Evolutionary conservation across 2,113 vertebrate species (phyloP), one percentile per base, ranked within the genome.

Genomic region (Rhinopomastus cyanomelas): DNA sequence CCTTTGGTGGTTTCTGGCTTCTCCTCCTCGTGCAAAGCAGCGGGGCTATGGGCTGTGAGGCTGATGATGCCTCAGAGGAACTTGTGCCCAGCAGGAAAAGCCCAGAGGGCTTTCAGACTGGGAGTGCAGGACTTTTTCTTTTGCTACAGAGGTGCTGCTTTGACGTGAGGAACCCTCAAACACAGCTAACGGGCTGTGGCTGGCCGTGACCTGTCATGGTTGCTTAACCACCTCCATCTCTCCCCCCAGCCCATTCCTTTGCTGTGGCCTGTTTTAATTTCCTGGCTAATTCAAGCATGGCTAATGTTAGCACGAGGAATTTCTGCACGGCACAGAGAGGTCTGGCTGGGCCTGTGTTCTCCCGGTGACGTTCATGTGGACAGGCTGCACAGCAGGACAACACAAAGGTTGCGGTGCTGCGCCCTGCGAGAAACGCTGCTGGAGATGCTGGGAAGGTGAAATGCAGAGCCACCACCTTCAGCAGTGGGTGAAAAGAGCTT

Each of bases 211-310:
- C 81, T n/a, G 57, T 75, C 39, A 13, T 49, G 64, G 62, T 81
- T 74, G 27, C 83, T 90, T 52, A 39, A 77, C 57, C 74, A 46
- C 48, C 61, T 72, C 49, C 30, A 25, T 67, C 42, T 72, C 75
- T 89, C 75, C 65, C 61, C 51, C 42, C 66, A 88, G 72, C 62
- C 46, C 1, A 3, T 57, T 65, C 29, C 57, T 82, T 93, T 68
- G 67, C 64, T 65, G 67, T n/a, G 87, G 14, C 69, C 75, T 92
- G 73, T 93, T 94, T 92, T 92, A 49, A 83, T 94, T 91, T 91
- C 79, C 81, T 85, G 90, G 67, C 64, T 91, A 80, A 89, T 72
- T 85, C 87, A 87, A 85, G 81, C 68, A 34, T 87, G 37, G 46
- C 81, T 87, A 79, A 90, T 71, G 85, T 71, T 65, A 69, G 82